Percentiles rank a stretch among this genome's conserved stretches.
Evolutionary conservation across 2,888 invertebrate genomes (phyloP).

Genomic region (Campoplex capitator): DNA sequence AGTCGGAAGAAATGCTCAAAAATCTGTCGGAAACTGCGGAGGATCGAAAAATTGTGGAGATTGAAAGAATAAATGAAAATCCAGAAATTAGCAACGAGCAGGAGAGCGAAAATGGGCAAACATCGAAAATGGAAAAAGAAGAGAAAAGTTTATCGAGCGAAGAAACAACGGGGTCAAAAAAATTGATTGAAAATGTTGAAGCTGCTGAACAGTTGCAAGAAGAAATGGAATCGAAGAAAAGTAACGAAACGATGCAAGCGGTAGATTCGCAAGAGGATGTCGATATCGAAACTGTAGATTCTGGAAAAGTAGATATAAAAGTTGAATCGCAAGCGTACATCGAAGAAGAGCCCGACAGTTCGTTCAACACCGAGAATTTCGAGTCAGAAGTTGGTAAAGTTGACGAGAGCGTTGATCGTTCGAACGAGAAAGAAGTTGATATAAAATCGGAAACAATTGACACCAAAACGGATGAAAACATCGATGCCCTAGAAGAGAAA

Average conservation of each 20-base stretch:
- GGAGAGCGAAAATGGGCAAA: background rate
- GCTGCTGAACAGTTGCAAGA: conserved; percentile 72
- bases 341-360: background rate
- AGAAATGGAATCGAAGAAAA: conserved; percentile 11
- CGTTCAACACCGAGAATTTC: background rate
- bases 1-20: background rate
- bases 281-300: conserved; percentile 70
- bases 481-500: conserved; percentile 83
- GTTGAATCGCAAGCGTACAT: background rate
- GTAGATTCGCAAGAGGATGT: conserved; percentile 64
- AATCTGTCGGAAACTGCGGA: background rate
- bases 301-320: conserved; percentile 71
- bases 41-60: background rate
- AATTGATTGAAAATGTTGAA: conserved; percentile 69
- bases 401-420: background rate
- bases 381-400: background rate
- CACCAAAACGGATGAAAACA: conserved; percentile 59
- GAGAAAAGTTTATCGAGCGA: background rate
- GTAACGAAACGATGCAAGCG: conserved; percentile 4
- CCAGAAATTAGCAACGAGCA: too few species aligned
- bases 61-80: conserved; percentile 3
- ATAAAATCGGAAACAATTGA: conserved; percentile 74
- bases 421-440: conserved; percentile 69
- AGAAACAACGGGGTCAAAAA: conserved; percentile 61
- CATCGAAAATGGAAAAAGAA: background rate